Evolutionary conservation across 37 sponge, comb jelly and placozoan species (phyloP), one percentile per base, ranked within the genome.

Genomic region (Corticium candelabrum): DNA sequence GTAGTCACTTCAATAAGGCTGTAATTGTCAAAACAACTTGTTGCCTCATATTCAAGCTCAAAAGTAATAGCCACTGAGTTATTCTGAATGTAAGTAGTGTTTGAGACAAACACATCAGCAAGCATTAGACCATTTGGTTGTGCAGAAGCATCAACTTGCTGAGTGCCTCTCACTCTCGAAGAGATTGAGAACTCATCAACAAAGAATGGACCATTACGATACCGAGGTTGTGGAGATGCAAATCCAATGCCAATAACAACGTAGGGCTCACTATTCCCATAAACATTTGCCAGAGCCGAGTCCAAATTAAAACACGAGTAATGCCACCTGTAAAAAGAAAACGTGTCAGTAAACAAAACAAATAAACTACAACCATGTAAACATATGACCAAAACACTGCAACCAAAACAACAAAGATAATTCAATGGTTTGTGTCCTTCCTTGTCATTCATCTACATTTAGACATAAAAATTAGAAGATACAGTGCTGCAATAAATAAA

Each of bases 111-210:
- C 0, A 88, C 33, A 21, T 68, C 43, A 37, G 76, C 38, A 0
- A 88, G 75, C 30, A 76, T 37, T 0, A 81, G 67, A 0, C 85
- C 89, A 82, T 77, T 85, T 35, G 89, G 85, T 2, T 74, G 62
- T 27, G 85, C 85, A 50, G 62, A 11, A 11, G 62, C 15, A 11
- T 21, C 15, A 50, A 50, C 62, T 50, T 21, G 89, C 76, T 40
- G 75, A 38, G 0, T 40, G 2, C 31, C 81, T 75, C 82, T 85
- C 41, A 38, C 1, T 27, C 56, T 37, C 5, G 71, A 41, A 3
- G 86, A 68, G 35, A 87, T 74, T 40, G 87, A 83, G 27, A 87
- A 50, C 79, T 87, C 87, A 40, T 87, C 87, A 32, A 87, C 70
- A 34, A 76, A 75, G 69, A 83, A 83, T 0, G 84, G 74, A 11